Evolutionary conservation across 2,797 vertebrate species (phyloP), one percentile per base, ranked within the genome.

Genomic region (Carcharodon carcharias): DNA sequence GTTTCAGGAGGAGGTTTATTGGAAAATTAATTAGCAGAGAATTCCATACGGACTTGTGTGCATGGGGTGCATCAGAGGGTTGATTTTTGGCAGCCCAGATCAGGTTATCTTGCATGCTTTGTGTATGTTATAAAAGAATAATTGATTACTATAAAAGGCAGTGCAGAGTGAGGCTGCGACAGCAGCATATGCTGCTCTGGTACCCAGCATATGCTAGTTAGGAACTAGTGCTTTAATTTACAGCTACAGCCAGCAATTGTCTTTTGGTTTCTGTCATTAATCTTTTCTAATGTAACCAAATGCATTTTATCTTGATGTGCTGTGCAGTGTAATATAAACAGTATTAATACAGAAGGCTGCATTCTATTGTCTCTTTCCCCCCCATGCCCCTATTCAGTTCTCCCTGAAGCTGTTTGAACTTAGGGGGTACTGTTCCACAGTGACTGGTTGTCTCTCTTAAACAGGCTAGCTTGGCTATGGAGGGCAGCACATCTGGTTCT

Each of bases 121-220:
- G 61, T 93, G 23, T 45, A 67, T 67, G n/a, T 93, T 93, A 85
- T 93, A 50, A 67, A 93, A 93, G 91, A 40, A 67, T 93, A 93
- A 93, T 93, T 93, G 91, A 65, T 67, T 93, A 67, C 91, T 67
- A 67, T 93, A 93, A 93, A 93, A 93, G 91, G 91, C 7, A 93
- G 61, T 93, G 61, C 26, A n/a, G 16, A 40, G 61, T 40, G 18
- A 50, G 58, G 61, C 21, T 67, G 91, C 9, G 63, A 45, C 63
- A 21, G 35, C 8, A 93, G 63, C 91, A 67, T 26, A 67, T 23
- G 40, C 40, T 12, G n/a, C 21, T 93, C n/a, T 67, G 91, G 91
- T 93, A 93, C 91, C 91, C 91, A 45, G 61, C n/a, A 67, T 26
- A 18, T 65, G 61, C n/a, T 61, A 93, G 61, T 63, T n/a, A 67